Percentiles rank a stretch among this genome's conserved stretches.
Evolutionary conservation across 2,113 vertebrate species (phyloP).

Genomic region (Cygnus buccinator): DNA sequence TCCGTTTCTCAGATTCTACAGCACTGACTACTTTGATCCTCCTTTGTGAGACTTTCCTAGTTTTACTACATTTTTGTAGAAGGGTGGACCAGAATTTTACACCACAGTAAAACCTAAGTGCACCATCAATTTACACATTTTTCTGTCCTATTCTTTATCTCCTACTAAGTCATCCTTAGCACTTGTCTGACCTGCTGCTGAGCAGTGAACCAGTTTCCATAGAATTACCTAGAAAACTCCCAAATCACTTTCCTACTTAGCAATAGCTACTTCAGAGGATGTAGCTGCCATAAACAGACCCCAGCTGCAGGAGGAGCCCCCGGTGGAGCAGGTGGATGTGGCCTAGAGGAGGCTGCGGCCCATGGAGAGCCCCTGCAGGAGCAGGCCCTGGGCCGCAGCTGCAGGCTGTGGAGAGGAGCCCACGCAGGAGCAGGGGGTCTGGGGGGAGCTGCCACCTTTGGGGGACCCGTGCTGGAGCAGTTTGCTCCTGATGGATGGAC

Average conservation of each 20-base stretch:
- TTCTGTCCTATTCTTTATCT: neutral
- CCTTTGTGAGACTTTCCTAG: neutral
- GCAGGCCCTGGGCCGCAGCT: no score
- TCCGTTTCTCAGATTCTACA: neutral
- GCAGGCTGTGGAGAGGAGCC: no score
- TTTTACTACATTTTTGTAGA: neutral
- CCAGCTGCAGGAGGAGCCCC: no score
- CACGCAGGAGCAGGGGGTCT: no score
- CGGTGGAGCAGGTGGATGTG: no score
- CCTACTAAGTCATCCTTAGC: neutral
- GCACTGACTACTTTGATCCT: neutral
- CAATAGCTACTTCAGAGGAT: neutral
- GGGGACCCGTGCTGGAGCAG: no score
- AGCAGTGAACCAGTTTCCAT: neutral
- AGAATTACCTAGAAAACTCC: neutral
- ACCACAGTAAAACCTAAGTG: neutral
- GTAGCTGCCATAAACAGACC: neutral
- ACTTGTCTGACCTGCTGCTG: neutral
- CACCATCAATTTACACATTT: neutral
- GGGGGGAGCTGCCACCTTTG: no score
- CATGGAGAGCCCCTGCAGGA: no score
- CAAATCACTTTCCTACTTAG: neutral
- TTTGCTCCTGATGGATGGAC: no score
- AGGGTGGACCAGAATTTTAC: neutral
- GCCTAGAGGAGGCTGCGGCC: no score